These are phyloP conservation scores for Ammodytes marinus DNA, from an alignment of 2,113 vertebrate genomes.

Conservation along the genomic window DNA sequence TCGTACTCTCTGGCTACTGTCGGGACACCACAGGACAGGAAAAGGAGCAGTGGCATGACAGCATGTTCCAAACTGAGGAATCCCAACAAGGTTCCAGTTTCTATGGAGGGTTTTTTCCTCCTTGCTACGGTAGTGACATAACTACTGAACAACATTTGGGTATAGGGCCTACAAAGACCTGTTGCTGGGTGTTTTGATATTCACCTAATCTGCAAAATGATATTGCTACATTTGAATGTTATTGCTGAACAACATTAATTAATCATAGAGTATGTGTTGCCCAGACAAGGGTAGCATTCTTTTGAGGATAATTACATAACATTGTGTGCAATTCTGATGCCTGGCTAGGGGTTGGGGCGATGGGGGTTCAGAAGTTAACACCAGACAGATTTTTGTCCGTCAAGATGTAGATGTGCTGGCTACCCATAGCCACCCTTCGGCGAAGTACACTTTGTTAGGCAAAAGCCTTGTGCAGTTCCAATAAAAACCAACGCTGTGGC, in stretches of 20 bases:
- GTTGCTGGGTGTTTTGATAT: neutral
- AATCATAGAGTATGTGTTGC: neutral
- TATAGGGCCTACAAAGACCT: neutral
- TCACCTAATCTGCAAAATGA: neutral
- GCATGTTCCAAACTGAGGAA: slow-evolving; percentile 53
- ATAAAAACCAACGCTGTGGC: slow-evolving; percentile 9
- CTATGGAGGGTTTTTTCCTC: slow-evolving; percentile 6
- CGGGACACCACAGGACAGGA: slow-evolving; percentile 52
- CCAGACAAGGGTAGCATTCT: neutral
- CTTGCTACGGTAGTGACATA: slow-evolving; percentile 24
- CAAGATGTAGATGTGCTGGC: slow-evolving; percentile 11
- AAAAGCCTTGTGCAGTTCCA: neutral
- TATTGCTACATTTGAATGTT: neutral
- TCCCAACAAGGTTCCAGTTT: slow-evolving; percentile 35
- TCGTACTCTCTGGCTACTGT: slow-evolving; percentile 56
- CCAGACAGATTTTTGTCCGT: too few relatives aligned
- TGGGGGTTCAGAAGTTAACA: too few relatives aligned
- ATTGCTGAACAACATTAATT: neutral
- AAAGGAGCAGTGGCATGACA: slow-evolving; percentile 56
- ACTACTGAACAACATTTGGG: neutral
- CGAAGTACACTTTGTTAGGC: slow-evolving; percentile 3
- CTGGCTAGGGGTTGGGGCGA: neutral
- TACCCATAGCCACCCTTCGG: neutral
- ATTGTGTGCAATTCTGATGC: slow-evolving; percentile 28
- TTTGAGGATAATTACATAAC: slow-evolving; percentile 12